Evolutionary conservation across 2,888 invertebrate genomes (phyloP).

Genomic region (Hypselothyrea guttata): DNA sequence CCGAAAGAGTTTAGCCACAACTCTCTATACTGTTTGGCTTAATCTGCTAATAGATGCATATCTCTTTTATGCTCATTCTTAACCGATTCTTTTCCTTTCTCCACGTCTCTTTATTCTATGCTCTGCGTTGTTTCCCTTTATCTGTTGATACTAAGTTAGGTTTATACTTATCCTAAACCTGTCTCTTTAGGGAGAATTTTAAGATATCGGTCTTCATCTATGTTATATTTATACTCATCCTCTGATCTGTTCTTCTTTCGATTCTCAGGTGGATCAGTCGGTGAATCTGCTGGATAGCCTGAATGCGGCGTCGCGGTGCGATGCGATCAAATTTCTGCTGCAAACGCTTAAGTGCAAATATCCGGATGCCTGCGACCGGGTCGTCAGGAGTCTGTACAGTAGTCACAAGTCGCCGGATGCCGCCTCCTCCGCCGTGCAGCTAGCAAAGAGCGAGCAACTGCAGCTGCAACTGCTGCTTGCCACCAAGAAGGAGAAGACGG

Average conservation of each 20-base stretch:
- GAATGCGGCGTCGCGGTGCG: conserved; percentile 78
- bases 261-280: conserved; percentile 81
- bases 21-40: too few species aligned
- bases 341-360: conserved; percentile 80
- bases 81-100: too few species aligned
- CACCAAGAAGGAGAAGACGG: conserved; percentile 79
- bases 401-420: conserved; percentile 66
- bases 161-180: too few species aligned
- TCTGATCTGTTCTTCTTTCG: conserved; percentile 23
- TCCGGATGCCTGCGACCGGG: conserved; percentile 80
- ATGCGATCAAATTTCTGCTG: conserved; percentile 80
- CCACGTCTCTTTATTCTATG: too few species aligned
- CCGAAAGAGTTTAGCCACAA: too few species aligned
- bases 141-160: too few species aligned
- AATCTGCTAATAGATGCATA: too few species aligned
- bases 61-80: too few species aligned
- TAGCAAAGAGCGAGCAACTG: conserved; percentile 68
- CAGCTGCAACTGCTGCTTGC: conserved; percentile 69
- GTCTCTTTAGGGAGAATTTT: too few species aligned
- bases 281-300: conserved; percentile 80
- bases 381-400: conserved; percentile 75
- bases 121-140: too few species aligned
- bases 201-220: too few species aligned
- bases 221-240: neutral
- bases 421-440: conserved; percentile 41